Evolutionary conservation across 2,113 vertebrate genomes (phyloP), one percentile per base, ranked within the genome.

Genomic region (Hemicordylus capensis): DNA sequence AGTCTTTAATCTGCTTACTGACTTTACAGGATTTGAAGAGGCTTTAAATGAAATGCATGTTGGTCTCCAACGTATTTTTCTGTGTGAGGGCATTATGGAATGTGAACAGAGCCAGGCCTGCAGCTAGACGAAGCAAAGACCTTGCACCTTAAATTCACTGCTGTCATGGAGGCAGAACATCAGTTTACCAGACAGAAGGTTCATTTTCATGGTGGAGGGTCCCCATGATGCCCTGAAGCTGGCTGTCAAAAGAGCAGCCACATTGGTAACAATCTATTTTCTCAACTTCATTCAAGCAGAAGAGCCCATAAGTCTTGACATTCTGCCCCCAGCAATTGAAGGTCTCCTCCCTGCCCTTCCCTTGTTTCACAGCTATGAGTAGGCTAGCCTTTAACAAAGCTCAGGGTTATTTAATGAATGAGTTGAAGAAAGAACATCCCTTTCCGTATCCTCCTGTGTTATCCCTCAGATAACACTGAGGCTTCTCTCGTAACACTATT

Each of bases 1-100:
- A 31, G 46, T 80, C 85, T 89, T 93, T 84, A 87, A 93, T 88
- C 91, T 94, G 85, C 54, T 89, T 83, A 84, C 81, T 81, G 79
- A 86, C 79, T 90, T 90, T 89, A 82, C 89, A 86, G 73, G 77
- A 89, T 89, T 84, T 89, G 72, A 85, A 89, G 83, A 72, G 59
- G 59, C 42, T 83, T 73, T 72, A 87, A 88, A 79, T 89, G 88
- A 84, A 91, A 85, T 66, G 69, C 37, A 93, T 90, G 91, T 94
- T 91, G 84, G 86, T 79, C 85, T 87, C 59, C 74, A 66, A 86
- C 64, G 72, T 86, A 42, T 51, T 63, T 70, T 77, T 87, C 64
- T 1, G n/a, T 1, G 0, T 5, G 1, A 81, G 80, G 67, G 81
- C 42, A n/a, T 6, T 69, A 76, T 79, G 90, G 91, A 94, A 91